Percentiles rank a stretch among this genome's conserved stretches.
These are phyloP conservation scores for Spea multiplicata DNA, from an alignment of 2,113 vertebrate genomes.

Conservation along the genomic window DNA sequence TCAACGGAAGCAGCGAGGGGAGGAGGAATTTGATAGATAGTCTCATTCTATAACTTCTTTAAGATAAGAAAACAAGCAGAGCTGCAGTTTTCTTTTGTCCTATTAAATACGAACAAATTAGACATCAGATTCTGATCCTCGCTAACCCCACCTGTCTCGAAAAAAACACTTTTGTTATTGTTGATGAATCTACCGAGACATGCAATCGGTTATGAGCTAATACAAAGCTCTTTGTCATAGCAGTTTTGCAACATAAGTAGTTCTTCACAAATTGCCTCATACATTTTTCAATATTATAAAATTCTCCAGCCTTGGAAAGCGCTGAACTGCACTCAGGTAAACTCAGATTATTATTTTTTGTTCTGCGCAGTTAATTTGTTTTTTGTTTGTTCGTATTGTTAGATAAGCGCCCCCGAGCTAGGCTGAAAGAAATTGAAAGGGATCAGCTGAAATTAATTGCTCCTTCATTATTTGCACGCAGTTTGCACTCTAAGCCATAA, in stretches of 20 bases:
- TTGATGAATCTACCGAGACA: background rate
- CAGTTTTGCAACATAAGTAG: background rate
- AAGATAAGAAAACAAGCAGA: too few species aligned
- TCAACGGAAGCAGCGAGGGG: too few species aligned
- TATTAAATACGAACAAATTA: too few species aligned
- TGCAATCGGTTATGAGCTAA: background rate
- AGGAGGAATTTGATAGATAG: too few species aligned
- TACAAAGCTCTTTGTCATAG: background rate
- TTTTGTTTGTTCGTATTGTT: slow-evolving; percentile 2
- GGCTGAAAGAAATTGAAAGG: too few species aligned
- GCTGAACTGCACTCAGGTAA: slow-evolving; percentile 7
- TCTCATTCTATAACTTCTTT: too few species aligned
- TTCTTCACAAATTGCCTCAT: background rate
- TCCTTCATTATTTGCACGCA: too few species aligned
- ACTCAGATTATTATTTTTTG: background rate
- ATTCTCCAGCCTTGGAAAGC: background rate
- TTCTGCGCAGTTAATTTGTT: background rate
- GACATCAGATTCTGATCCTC: too few species aligned
- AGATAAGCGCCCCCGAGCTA: background rate
- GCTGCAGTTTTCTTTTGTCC: too few species aligned
- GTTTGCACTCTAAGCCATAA: too few species aligned
- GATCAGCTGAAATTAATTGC: too few species aligned
- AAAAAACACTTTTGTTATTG: background rate
- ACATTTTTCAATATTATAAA: background rate
- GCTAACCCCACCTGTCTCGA: background rate